A percentile compares a stretch with the other conserved stretches of the same genome.
These are phyloP conservation scores for Sebastes umbrosus DNA, from an alignment of 2,797 vertebrate species.

Conservation along the genomic window DNA sequence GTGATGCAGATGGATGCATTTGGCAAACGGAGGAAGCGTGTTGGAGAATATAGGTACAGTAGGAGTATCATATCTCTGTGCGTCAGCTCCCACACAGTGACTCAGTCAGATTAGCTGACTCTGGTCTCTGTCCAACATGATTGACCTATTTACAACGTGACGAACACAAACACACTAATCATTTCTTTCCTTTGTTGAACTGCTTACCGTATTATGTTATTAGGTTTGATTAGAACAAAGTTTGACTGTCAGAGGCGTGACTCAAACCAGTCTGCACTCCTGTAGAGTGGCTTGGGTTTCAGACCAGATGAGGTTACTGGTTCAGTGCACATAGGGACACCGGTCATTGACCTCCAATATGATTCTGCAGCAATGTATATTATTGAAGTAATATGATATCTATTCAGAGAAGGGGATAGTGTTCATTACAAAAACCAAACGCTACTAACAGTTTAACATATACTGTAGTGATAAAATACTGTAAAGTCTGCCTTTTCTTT, in stretches of 20 bases:
- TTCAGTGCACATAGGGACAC: background rate
- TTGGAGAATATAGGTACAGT: background rate
- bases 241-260: background rate
- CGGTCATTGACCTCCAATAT: background rate
- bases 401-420: background rate
- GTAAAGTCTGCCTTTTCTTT: too few species aligned
- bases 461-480: too few species aligned
- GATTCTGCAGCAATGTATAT: background rate
- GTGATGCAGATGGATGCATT: background rate
- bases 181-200: background rate
- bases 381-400: background rate
- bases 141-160: background rate
- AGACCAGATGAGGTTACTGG: background rate
- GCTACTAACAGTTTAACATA: background rate
- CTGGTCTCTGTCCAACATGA: background rate
- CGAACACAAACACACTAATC: background rate
- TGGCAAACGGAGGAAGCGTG: background rate
- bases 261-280: background rate
- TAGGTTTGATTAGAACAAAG: background rate
- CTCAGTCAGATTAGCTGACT: slow-evolving; percentile 18
- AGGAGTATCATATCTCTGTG: background rate
- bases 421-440: background rate
- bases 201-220: background rate
- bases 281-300: background rate
- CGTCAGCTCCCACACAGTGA: background rate